A percentile compares a stretch with the other conserved stretches of the same genome.
phyloP scores from a whole-genome alignment of 1,140 invertebrate genomes.

The Chelonus insularis region DNA sequence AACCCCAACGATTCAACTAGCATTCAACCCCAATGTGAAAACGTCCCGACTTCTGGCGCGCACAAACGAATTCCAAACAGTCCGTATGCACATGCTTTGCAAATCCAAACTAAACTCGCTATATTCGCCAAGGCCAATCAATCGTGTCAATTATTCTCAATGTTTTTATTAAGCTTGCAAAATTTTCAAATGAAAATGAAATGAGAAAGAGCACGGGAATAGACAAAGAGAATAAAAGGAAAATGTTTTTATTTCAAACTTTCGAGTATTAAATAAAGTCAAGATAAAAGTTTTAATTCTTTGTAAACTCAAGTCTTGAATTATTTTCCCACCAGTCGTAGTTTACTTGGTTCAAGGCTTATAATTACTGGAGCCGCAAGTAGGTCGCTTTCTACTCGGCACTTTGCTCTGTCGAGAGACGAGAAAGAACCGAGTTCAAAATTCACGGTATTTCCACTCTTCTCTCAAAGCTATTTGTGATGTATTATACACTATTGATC shows the following conservation, averaged over 20 bases:
- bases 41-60: conserved; percentile 25
- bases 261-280: no score
- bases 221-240: no score
- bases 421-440: no score
- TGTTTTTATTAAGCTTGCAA: not conserved
- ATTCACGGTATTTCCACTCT: no score
- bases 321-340: conserved; percentile 31
- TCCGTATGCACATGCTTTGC: conserved; percentile 6
- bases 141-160: not conserved
- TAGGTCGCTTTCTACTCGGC: conserved; percentile 55
- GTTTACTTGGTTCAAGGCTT: conserved; percentile 54
- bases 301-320: not conserved
- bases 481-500: no score
- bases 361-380: conserved; percentile 54
- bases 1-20: conserved; percentile 45
- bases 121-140: not conserved
- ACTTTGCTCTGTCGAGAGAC: not conserved
- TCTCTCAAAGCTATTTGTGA: no score
- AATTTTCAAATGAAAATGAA: no score
- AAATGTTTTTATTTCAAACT: no score
- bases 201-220: no score
- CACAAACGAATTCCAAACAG: conserved; percentile 15
- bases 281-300: not conserved
- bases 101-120: conserved; percentile 10
- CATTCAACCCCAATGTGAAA: conserved; percentile 29